Evolutionary conservation across 2,113 vertebrate genomes (phyloP).

Genomic region (Myrmecophaga tridactyla): DNA sequence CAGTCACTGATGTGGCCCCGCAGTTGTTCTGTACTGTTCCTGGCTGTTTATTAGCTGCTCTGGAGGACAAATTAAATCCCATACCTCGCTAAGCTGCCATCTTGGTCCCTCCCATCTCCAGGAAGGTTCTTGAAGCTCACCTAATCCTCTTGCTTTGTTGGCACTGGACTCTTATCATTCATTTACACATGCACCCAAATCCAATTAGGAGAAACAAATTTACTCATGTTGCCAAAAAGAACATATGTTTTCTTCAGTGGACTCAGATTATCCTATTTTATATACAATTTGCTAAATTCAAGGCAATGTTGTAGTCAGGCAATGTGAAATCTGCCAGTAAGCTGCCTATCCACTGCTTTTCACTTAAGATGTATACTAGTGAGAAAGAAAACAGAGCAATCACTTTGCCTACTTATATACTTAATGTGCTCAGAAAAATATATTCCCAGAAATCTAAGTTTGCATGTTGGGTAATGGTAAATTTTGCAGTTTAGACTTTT

Average conservation of each 20-base stretch:
- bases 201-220: background rate
- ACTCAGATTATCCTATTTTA: background rate
- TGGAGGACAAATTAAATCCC: too few species aligned
- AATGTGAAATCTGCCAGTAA: background rate
- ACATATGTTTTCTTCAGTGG: background rate
- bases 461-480: background rate
- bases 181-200: background rate
- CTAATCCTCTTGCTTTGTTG: background rate
- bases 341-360: background rate
- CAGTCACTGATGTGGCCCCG: too few species aligned
- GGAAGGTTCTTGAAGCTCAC: background rate
- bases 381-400: background rate
- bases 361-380: background rate
- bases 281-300: background rate
- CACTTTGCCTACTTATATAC: background rate
- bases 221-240: background rate
- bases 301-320: background rate
- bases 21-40: too few species aligned
- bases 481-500: background rate
- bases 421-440: background rate
- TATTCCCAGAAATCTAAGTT: background rate
- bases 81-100: too few species aligned
- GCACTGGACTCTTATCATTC: background rate
- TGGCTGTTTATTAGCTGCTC: too few species aligned
- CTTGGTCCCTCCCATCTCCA: too few species aligned